phyloP scores from a whole-genome alignment of 2,113 vertebrate species.

The Camarhynchus parvulus region DNA sequence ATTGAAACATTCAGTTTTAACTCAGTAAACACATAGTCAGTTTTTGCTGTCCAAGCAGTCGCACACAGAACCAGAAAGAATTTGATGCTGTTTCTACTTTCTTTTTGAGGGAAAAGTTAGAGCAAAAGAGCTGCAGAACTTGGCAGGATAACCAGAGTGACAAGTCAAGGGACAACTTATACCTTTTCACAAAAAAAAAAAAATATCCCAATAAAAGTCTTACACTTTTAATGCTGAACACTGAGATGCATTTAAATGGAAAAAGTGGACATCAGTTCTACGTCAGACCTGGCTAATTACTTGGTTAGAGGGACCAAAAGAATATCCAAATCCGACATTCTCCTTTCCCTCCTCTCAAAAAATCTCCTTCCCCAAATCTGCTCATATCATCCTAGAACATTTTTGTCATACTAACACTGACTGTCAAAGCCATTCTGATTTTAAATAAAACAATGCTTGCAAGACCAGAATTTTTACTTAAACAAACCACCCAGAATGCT shows the following conservation, averaged over 20 bases:
- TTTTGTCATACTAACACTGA: not conserved
- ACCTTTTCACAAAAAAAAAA: not conserved
- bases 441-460: not conserved
- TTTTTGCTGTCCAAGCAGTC: not conserved
- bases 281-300: not conserved
- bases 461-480: not conserved
- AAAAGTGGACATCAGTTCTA: not conserved
- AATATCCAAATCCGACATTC: not conserved
- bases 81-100: not conserved
- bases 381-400: not conserved
- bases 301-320: not conserved
- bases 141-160: not conserved
- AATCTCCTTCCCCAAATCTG: not conserved
- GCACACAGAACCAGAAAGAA: not conserved
- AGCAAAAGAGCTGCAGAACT: not conserved
- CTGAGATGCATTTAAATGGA: not conserved
- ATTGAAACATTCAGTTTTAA: not conserved
- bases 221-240: not conserved
- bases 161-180: not conserved
- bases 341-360: not conserved
- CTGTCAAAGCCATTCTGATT: not conserved
- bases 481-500: constrained; percentile 22
- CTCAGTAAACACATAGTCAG: not conserved
- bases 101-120: not conserved
- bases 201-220: not conserved